A percentile compares a stretch with the other conserved stretches of the same genome.
These are phyloP conservation scores for Euzophera pinguis DNA, from an alignment of 2,888 invertebrate species.

Conservation along the genomic window DNA sequence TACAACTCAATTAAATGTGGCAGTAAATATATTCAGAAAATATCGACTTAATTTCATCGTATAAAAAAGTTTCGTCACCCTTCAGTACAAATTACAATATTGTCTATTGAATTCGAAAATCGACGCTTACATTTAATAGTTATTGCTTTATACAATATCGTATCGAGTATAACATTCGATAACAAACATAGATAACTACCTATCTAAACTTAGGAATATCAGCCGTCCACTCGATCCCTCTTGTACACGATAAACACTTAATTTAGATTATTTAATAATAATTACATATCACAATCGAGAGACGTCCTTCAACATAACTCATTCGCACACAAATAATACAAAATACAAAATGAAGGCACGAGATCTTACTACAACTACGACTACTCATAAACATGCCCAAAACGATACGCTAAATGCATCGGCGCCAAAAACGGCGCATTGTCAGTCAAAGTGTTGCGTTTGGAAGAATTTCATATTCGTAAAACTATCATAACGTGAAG, in stretches of 20 bases:
- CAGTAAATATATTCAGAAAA: conserved; percentile 80
- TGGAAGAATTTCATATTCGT: conserved; percentile 45
- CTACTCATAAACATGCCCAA: conserved; percentile 66
- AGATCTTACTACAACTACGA: conserved; percentile 74
- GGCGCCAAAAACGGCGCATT: conserved; percentile 44
- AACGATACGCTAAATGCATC: conserved; percentile 67
- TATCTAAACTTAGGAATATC: conserved; percentile 59
- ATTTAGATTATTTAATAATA: conserved; percentile 75
- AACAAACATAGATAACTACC: conserved; percentile 57
- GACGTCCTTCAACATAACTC: conserved; percentile 71
- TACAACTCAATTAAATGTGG: conserved; percentile 49
- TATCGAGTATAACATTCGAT: conserved; percentile 69
- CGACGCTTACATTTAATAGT: conserved; percentile 66
- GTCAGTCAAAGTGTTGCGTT: conserved; percentile 64
- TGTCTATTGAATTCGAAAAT: conserved; percentile 64
- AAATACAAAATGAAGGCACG: conserved; percentile 76
- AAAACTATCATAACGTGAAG: conserved; percentile 51
- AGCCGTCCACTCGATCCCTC: conserved; percentile 64
- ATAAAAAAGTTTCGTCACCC: conserved; percentile 59
- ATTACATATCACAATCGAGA: conserved; percentile 78
- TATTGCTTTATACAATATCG: conserved; percentile 78
- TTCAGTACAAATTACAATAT: conserved; percentile 54
- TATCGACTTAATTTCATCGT: conserved; percentile 70
- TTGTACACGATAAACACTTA: conserved; percentile 75
- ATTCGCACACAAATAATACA: conserved; percentile 69